A percentile compares a stretch with the other conserved stretches of the same genome.
phyloP scores from a whole-genome alignment of 2,113 vertebrate species.

The Prietella phreatophila region DNA sequence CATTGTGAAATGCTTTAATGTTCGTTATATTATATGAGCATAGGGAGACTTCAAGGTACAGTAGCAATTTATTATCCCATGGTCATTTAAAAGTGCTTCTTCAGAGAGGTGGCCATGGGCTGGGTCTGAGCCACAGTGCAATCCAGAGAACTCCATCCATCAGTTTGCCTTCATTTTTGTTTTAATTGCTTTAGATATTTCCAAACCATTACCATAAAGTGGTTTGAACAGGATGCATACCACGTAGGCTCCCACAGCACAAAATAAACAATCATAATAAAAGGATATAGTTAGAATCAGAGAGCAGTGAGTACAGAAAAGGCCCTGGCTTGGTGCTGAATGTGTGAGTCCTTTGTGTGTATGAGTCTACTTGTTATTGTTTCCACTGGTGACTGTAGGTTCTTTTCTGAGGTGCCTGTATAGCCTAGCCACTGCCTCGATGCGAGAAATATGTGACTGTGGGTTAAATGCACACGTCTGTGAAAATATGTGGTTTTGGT shows the following conservation, averaged over 20 bases:
- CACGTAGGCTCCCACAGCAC: slow-evolving; percentile 53
- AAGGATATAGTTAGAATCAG: slow-evolving; percentile 60
- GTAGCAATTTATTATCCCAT: slow-evolving; percentile 60
- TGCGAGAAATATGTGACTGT: slow-evolving; percentile 30
- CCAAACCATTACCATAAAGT: slow-evolving; percentile 64
- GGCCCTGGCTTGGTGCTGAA: slow-evolving; percentile 44
- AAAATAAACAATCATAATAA: slow-evolving; percentile 62
- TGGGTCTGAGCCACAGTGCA: slow-evolving; percentile 56
- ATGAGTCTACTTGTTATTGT: slow-evolving; percentile 61
- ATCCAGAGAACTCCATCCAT: slow-evolving; percentile 61
- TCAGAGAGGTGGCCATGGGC: slow-evolving; percentile 55
- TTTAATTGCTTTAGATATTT: slow-evolving; percentile 65
- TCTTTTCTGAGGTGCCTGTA: slow-evolving; percentile 48
- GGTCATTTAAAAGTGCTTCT: slow-evolving; percentile 51
- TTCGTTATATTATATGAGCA: slow-evolving; percentile 56
- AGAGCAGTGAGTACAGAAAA: slow-evolving; percentile 50
- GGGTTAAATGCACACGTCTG: neutral
- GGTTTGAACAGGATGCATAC: slow-evolving; percentile 56
- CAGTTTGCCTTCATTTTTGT: slow-evolving; percentile 57
- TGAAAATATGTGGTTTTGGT: neutral
- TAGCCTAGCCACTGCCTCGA: slow-evolving; percentile 2
- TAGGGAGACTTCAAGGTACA: slow-evolving; percentile 46
- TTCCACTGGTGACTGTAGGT: slow-evolving; percentile 59
- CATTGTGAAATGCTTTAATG: slow-evolving; percentile 42
- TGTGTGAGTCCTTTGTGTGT: slow-evolving; percentile 66